Percentiles rank a stretch among this genome's conserved stretches.
These are phyloP conservation scores for Mormyrops attenuatus DNA, from an alignment of 2,797 vertebrate species.

Conservation along the genomic window DNA sequence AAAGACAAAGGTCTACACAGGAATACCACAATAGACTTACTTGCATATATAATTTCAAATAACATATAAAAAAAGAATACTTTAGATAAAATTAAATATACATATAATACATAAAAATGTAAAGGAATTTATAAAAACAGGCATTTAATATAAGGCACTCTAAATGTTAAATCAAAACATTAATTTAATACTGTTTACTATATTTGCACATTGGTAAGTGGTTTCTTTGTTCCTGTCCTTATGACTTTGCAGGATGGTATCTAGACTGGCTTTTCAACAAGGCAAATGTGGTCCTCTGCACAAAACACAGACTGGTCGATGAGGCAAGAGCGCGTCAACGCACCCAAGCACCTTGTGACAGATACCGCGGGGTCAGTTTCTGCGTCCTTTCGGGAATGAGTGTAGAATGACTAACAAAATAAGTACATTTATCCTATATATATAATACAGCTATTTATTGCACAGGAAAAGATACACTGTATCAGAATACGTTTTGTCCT, in stretches of 20 bases:
- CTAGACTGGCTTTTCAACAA: constrained; percentile 40
- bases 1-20: constrained; percentile 13
- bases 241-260: constrained; percentile 45
- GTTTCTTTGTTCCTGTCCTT: constrained; percentile 1
- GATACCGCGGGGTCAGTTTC: constrained; percentile 31
- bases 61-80: constrained; percentile 35
- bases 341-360: constrained; percentile 42
- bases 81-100: constrained; percentile 36
- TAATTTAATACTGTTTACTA: constrained; percentile 58
- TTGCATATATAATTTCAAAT: constrained; percentile 36
- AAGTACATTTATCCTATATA: constrained; percentile 49
- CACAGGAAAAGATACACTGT: constrained; percentile 76
- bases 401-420: constrained; percentile 63
- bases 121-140: constrained; percentile 79
- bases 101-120: constrained; percentile 55
- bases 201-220: constrained; percentile 12
- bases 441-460: constrained; percentile 86
- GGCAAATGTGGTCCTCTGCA: constrained; percentile 28
- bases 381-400: constrained; percentile 34
- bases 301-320: not conserved
- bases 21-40: constrained; percentile 14
- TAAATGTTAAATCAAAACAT: constrained; percentile 87
- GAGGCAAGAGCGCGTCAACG: constrained; percentile 1
- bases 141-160: constrained; percentile 99
- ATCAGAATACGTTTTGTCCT: constrained; percentile 68